Conservation (phyloP, 1,140 invertebrate genomes). For the Apis laboriosa region DNA sequence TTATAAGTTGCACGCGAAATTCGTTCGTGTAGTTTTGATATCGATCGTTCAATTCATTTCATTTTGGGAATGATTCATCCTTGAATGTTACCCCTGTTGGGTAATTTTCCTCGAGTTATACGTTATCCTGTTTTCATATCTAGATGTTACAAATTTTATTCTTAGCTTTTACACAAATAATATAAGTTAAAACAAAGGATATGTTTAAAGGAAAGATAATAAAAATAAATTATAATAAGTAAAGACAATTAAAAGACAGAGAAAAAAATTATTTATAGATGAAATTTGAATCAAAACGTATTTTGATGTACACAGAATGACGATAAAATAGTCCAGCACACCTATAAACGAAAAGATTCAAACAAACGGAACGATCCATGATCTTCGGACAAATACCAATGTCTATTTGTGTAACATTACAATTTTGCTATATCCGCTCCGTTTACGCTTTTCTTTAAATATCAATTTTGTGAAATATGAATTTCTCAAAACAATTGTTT, state of each 20-base stretch:
- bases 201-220: no score
- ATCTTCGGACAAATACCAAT: background rate
- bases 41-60: slow-evolving; percentile 61
- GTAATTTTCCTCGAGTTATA: no score
- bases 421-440: background rate
- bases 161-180: no score
- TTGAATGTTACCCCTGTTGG: background rate
- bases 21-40: slow-evolving; percentile 37
- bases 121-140: background rate
- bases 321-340: background rate
- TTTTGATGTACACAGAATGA: background rate
- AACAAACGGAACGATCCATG: slow-evolving; percentile 2
- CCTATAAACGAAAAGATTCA: background rate
- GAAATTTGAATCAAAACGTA: background rate
- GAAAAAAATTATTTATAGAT: background rate
- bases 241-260: background rate
- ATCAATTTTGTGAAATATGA: no score
- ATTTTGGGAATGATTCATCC: slow-evolving; percentile 67
- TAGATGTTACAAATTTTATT: background rate
- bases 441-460: no score
- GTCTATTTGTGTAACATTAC: background rate
- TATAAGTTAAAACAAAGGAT: no score
- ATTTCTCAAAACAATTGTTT: no score
- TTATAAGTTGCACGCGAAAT: slow-evolving; percentile 15
- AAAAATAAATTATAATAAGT: no score